Evolutionary conservation across 1,140 invertebrate genomes (phyloP), one percentile per base, ranked within the genome.

Genomic region (Acarapis woodi): DNA sequence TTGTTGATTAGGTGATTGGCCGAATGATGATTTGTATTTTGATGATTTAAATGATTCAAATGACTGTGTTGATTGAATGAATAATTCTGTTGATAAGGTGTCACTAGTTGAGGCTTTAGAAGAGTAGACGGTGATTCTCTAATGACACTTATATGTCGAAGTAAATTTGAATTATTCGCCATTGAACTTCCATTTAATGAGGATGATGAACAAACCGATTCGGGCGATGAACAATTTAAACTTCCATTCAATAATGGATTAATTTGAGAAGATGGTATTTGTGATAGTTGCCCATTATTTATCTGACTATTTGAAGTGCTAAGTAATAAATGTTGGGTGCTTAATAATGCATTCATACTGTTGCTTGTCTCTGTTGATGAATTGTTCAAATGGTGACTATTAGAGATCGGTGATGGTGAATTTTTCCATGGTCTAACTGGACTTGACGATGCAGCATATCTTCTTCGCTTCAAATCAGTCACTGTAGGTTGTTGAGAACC

Each of bases 391-490:
- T 35, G 32, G 39, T n/a, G n/a, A n/a, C n/a, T n/a, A n/a, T n/a
- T n/a, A n/a, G 34, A 20, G 19, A 37, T 36, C 4, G 42, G 42
- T 30, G 42, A 43, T 12, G 42, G 42, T 22, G 42, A 40, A 20
- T n/a, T n/a, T 39, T 30, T 40, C 42, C 42, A 43, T 12, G 42
- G 42, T 10, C 42, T 24, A 20, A 43, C 42, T 23, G 42, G 42
- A 43, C 42, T 43, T 40, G 42, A 43, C 18, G 42, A 40, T n/a
- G n/a, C n/a, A n/a, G n/a, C n/a, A 10, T 36, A 32, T 20, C 42
- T 15, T 6, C 42, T 32, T 14, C 42, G 24, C 28, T 43, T 43
- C 4, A 29, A 23, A 20, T 1, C n/a, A 23, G 15, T 35, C 34
- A 35, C 3, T 35, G 31, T 32, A 12, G 26, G 8, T 8, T n/a